Evolutionary conservation across 1,140 invertebrate species (phyloP), one percentile per base, ranked within the genome.

Genomic region (Temnothorax longispinosus): DNA sequence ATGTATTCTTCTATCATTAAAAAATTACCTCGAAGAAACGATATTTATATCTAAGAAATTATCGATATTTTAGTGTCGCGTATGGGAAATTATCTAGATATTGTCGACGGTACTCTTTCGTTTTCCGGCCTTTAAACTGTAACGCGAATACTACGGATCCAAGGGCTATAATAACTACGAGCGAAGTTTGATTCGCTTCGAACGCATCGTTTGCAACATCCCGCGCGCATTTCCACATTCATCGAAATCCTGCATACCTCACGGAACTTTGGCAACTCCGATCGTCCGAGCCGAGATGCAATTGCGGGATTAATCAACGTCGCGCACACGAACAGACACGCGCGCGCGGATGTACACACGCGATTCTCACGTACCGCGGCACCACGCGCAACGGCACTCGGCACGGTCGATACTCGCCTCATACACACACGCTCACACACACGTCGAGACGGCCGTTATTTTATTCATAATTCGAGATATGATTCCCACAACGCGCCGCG

Each of bases 381-480:
- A 27, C 1, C 27, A 27, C 32, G 18, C 41, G 44, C 52, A 35
- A 50, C 60, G 64, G 54, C 35, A 56, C 78, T 65, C 78, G 87
- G n/a, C 71, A 15, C 18, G 74, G 27, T 89, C 88, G 88, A 89
- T 88, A 89, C 47, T 72, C 50, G 60, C n/a, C 50, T 72, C 52
- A 0, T 21, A 35, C 18, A 52, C 8, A 44, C 27, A 35, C 7
- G 15, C 15, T 27, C 21, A 56, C 47, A 52, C 18, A 38, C 21
- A 47, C 8, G 3, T 18, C 56, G 77, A 56, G 65, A 84, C 72
- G 58, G 18, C 41, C 35, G 64, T 81, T 88, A 88, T 88, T 90
- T 90, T 90, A 90, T 90, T 90, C 77, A 88, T 90, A 90, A 84
- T 88, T 78, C 58, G 77, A 72, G 72, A 86, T 82, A 88, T 80